Conservation (phyloP, 2,797 vertebrate species). For the Hippopotamyrus pictus region DNA sequence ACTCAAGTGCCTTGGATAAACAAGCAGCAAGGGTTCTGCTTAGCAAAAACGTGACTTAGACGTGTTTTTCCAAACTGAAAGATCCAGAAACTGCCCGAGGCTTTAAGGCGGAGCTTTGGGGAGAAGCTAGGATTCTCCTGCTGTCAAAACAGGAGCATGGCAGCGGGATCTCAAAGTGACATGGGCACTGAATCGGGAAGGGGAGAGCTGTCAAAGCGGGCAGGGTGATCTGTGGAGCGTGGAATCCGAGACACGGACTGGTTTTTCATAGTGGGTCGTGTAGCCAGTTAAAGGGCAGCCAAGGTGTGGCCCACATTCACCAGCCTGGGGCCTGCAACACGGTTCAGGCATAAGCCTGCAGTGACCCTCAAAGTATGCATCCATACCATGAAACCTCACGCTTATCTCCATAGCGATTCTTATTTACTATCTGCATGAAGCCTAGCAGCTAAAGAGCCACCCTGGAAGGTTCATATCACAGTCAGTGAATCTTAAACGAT, state of each 20-base stretch:
- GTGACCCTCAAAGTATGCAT: neutral
- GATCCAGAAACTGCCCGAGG: neutral
- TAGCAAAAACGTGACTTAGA: neutral
- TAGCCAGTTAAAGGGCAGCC: neutral
- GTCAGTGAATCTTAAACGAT: neutral
- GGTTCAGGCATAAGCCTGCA: neutral
- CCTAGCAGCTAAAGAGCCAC: neutral
- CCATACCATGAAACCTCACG: neutral
- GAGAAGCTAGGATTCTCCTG: neutral
- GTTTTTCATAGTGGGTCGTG: neutral
- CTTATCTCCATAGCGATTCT: neutral
- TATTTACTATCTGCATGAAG: neutral
- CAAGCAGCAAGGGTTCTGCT: neutral
- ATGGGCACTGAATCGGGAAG: constrained; percentile 22
- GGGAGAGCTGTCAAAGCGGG: neutral
- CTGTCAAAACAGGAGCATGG: constrained; percentile 7
- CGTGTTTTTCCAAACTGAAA: neutral
- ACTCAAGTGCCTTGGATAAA: neutral
- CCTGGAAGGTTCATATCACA: neutral
- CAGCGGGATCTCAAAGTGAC: constrained; percentile 12
- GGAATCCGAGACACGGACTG: neutral
- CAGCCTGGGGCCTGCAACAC: neutral
- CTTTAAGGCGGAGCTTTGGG: neutral
- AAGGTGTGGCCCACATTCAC: neutral
- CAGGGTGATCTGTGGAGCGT: constrained; percentile 2